Evolutionary conservation across 2,797 vertebrate species (phyloP).

Genomic region (Malacoctenus gilli): DNA sequence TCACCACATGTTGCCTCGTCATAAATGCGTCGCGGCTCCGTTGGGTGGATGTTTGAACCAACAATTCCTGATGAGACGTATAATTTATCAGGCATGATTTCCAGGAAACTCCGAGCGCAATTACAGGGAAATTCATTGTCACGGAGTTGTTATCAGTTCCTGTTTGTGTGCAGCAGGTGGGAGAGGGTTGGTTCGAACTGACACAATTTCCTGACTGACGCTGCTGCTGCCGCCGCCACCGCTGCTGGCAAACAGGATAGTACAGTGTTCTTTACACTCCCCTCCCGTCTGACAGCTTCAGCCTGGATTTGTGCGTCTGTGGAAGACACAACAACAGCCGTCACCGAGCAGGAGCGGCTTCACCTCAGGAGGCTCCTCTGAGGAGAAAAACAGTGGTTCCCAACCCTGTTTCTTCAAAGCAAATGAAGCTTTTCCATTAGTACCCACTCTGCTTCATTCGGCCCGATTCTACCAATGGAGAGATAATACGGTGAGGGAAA

Average conservation of each 20-base stretch:
- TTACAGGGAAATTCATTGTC: constrained; percentile 12
- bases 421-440: too few species aligned
- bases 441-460: too few species aligned
- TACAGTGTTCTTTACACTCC: background rate
- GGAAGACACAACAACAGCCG: background rate
- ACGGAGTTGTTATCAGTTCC: constrained; percentile 10
- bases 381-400: too few species aligned
- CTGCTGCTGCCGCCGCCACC: too few species aligned
- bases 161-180: constrained; percentile 22
- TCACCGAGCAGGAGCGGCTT: background rate
- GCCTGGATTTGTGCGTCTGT: constrained; percentile 6
- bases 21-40: constrained; percentile 5
- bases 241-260: background rate
- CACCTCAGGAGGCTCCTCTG: too few species aligned
- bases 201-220: constrained; percentile 41
- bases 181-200: constrained; percentile 18
- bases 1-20: constrained; percentile 33
- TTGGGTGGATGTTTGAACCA: constrained; percentile 14
- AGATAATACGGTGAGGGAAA: too few species aligned
- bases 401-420: too few species aligned
- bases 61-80: constrained; percentile 12
- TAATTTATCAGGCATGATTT: constrained; percentile 10
- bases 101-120: constrained; percentile 8
- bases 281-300: constrained; percentile 5
- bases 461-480: too few species aligned